These are phyloP conservation scores for Tethea ocularis DNA, from an alignment of 2,888 invertebrate genomes.

Conservation along the genomic window DNA sequence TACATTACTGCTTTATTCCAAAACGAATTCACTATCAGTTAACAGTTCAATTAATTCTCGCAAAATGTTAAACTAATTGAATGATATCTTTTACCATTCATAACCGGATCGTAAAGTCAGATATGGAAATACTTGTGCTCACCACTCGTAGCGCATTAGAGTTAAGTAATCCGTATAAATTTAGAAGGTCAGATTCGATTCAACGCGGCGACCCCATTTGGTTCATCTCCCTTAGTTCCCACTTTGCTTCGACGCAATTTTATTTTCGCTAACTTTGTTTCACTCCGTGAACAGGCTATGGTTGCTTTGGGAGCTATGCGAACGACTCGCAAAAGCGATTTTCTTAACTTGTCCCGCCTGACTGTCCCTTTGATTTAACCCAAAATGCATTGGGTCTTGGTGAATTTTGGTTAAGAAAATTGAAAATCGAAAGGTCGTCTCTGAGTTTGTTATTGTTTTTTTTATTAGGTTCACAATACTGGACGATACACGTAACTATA, in stretches of 20 bases:
- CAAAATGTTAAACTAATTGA: not conserved
- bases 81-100: not conserved
- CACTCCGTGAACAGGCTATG: constrained; percentile 20
- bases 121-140: not conserved
- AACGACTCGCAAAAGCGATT: not conserved
- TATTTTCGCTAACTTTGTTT: constrained; percentile 35
- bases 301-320: constrained; percentile 1
- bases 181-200: constrained; percentile 2
- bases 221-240: constrained; percentile 24
- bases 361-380: not conserved
- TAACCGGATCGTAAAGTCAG: not conserved
- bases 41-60: not conserved
- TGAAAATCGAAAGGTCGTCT: too few species aligned
- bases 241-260: constrained; percentile 30
- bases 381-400: not conserved
- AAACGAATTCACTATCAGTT: too few species aligned
- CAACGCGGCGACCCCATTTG: constrained; percentile 20
- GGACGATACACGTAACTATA: too few species aligned
- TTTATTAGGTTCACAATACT: too few species aligned
- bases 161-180: constrained; percentile 17
- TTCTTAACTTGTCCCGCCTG: not conserved
- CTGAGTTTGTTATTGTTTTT: too few species aligned
- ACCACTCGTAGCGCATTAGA: constrained; percentile 14
- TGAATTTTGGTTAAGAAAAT: too few species aligned
- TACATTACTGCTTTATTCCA: too few species aligned